A percentile compares a stretch with the other conserved stretches of the same genome.
These are phyloP conservation scores for Amiota mariae DNA, from an alignment of 2,888 invertebrate species.

Conservation along the genomic window DNA sequence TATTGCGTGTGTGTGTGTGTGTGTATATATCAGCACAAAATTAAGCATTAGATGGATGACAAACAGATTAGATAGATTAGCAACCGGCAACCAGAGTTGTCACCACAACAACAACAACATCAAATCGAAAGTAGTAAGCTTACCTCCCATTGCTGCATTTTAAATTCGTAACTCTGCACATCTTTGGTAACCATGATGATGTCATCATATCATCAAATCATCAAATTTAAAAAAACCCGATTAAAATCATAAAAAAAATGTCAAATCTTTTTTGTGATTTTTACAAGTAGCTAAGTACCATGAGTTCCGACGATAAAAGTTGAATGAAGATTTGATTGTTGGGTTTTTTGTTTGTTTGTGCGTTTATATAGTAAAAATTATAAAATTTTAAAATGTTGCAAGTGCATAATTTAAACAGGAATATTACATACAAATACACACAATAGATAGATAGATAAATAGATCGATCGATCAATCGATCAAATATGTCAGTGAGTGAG, in stretches of 20 bases:
- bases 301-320: not conserved
- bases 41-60: too few relatives aligned
- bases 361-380: conserved; percentile 1
- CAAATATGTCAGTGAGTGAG: too few relatives aligned
- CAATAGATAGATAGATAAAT: not conserved
- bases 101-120: not conserved
- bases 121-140: not conserved
- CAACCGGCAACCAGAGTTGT: too few relatives aligned
- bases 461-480: too few relatives aligned
- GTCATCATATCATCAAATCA: not conserved
- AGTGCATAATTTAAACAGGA: not conserved
- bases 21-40: too few relatives aligned
- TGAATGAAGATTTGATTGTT: not conserved
- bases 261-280: not conserved
- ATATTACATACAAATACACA: conserved; percentile 12
- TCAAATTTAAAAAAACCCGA: conserved; percentile 9
- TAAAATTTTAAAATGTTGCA: not conserved
- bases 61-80: too few relatives aligned
- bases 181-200: not conserved
- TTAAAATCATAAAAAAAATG: conserved; percentile 12
- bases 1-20: too few relatives aligned
- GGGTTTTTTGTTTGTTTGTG: too few relatives aligned
- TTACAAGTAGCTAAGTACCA: conserved; percentile 54
- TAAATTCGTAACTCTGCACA: conserved; percentile 3
- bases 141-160: conserved; percentile 15